Conservation (phyloP, 2,113 vertebrate species). For the Macquaria australasica region DNA sequence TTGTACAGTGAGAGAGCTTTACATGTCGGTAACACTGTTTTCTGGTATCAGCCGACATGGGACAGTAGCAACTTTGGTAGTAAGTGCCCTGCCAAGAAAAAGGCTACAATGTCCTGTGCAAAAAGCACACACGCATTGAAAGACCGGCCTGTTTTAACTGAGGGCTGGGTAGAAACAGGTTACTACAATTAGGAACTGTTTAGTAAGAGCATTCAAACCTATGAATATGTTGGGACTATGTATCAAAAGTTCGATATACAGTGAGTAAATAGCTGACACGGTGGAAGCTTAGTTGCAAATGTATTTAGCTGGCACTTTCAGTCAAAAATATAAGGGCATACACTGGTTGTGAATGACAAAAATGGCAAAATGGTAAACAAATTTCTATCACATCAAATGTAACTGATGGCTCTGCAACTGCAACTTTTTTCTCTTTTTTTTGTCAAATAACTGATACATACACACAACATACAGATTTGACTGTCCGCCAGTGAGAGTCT, state of each 20-base stretch:
- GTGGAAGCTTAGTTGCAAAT: constrained; percentile 67
- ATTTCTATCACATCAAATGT: constrained; percentile 70
- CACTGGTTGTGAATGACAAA: constrained; percentile 66
- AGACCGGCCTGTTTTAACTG: constrained; percentile 29
- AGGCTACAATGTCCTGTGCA: constrained; percentile 48
- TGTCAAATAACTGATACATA: constrained; percentile 71
- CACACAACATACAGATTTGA: constrained; percentile 75
- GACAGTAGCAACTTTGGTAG: constrained; percentile 57
- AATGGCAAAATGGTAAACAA: constrained; percentile 63
- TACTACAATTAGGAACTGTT: constrained; percentile 52
- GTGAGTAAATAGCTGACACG: constrained; percentile 70
- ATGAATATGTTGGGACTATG: constrained; percentile 75
- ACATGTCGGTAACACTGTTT: constrained; percentile 41
- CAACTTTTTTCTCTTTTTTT: constrained; percentile 44
- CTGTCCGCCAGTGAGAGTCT: constrained; percentile 64
- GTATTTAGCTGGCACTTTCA: constrained; percentile 72
- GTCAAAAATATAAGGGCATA: constrained; percentile 77
- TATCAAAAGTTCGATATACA: constrained; percentile 71
- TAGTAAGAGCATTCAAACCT: constrained; percentile 72
- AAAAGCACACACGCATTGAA: constrained; percentile 45
- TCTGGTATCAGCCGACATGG: constrained; percentile 33
- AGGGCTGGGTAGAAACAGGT: constrained; percentile 38
- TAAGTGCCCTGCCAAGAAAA: constrained; percentile 33
- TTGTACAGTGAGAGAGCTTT: constrained; percentile 69
- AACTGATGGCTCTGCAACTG: constrained; percentile 65